Evolutionary conservation across 2,113 vertebrate genomes (phyloP).

Genomic region (Siniperca chuatsi): DNA sequence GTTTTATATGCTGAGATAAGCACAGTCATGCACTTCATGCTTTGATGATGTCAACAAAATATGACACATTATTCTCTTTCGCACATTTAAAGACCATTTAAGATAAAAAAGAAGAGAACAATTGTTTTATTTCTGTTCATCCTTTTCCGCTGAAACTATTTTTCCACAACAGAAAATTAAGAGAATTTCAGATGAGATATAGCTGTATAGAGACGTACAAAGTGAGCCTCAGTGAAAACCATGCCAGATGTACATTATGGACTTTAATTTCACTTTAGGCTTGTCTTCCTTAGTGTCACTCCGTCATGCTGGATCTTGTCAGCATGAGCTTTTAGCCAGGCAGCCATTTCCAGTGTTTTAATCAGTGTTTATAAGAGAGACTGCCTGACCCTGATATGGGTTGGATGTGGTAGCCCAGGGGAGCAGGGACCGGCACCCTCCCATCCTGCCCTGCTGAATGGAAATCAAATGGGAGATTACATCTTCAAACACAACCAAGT

Average conservation of each 20-base stretch:
- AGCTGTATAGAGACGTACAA: neutral
- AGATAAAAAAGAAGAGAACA: neutral
- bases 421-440: slow-evolving; percentile 76
- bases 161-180: neutral
- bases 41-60: slow-evolving; percentile 41
- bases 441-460: slow-evolving; percentile 83
- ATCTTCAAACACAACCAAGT: slow-evolving; percentile 72
- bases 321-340: slow-evolving; percentile 19
- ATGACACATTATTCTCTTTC: slow-evolving; percentile 15
- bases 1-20: slow-evolving; percentile 52
- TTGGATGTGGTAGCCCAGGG: slow-evolving; percentile 70
- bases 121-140: neutral
- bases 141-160: neutral
- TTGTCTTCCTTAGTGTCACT: slow-evolving; percentile 16
- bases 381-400: slow-evolving; percentile 74
- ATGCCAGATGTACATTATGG: neutral
- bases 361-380: slow-evolving; percentile 81
- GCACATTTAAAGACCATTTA: slow-evolving; percentile 15
- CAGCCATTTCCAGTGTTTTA: slow-evolving; percentile 67
- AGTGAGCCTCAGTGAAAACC: neutral
- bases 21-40: slow-evolving; percentile 9
- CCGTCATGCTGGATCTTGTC: slow-evolving; percentile 40
- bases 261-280: neutral
- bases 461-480: slow-evolving; percentile 79
- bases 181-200: neutral